Percentiles rank a stretch among this genome's conserved stretches.
phyloP scores from a whole-genome alignment of 2,113 vertebrate genomes.

The Odontesthes bonariensis region DNA sequence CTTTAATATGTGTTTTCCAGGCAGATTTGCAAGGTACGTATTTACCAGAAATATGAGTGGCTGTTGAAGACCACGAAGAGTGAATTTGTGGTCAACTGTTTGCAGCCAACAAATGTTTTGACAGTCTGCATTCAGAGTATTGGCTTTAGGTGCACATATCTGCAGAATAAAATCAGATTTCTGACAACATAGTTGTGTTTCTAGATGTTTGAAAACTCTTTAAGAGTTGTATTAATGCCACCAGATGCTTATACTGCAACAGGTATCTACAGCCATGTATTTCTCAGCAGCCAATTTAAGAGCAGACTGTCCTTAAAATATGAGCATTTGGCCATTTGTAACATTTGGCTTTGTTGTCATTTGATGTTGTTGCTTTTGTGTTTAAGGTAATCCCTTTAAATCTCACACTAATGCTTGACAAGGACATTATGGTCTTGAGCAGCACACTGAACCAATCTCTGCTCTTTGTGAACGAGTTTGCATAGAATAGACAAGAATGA shows the following conservation, averaged over 20 bases:
- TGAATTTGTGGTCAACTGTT: conserved; percentile 32
- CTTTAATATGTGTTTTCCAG: conserved; percentile 8
- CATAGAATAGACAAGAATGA: conserved; percentile 7
- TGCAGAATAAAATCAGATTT: conserved; percentile 24
- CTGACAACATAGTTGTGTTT: conserved; percentile 31
- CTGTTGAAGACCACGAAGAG: conserved; percentile 23
- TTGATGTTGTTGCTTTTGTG: conserved; percentile 12
- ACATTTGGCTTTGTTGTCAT: conserved; percentile 17
- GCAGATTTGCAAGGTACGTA: conserved; percentile 6
- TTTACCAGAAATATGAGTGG: conserved; percentile 25
- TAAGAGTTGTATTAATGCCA: conserved; percentile 9
- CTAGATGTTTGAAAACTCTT: conserved; percentile 4
- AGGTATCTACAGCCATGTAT: background rate
- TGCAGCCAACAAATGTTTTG: conserved; percentile 34
- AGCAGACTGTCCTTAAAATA: conserved; percentile 10
- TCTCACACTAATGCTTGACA: conserved; percentile 15
- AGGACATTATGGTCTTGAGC: conserved; percentile 3
- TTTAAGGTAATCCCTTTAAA: conserved; percentile 15
- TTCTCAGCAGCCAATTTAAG: conserved; percentile 9
- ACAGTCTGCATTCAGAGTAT: conserved; percentile 24
- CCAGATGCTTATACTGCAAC: conserved; percentile 19
- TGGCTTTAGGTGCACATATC: conserved; percentile 16
- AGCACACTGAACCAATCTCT: background rate
- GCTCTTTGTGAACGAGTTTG: background rate
- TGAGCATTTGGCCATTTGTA: background rate